Conservation (phyloP, 92 coral and sea anemone species). For the Chrysogorgia sp. region DNA sequence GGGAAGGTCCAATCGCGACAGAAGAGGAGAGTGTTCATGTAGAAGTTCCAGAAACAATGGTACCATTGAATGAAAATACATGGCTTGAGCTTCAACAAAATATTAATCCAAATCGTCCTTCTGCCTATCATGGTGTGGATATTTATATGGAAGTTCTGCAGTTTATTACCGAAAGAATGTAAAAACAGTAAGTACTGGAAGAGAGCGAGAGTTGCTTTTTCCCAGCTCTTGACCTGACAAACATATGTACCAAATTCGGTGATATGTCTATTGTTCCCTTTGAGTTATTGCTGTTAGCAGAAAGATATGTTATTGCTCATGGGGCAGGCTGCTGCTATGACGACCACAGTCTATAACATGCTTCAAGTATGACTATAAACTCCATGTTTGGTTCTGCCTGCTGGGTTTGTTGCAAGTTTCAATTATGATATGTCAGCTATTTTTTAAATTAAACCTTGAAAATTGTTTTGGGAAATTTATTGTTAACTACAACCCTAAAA, state of each 20-base stretch:
- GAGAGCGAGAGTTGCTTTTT: too few relatives aligned
- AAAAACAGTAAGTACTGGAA: not conserved
- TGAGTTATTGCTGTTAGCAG: too few relatives aligned
- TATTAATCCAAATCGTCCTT: not conserved
- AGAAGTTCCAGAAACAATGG: constrained; percentile 1
- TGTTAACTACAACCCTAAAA: too few relatives aligned
- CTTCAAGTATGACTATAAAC: not conserved
- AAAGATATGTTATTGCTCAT: not conserved
- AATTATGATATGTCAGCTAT: not conserved
- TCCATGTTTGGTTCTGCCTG: not conserved
- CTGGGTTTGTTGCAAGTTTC: not conserved
- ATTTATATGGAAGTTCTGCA: constrained; percentile 5
- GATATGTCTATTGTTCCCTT: too few relatives aligned
- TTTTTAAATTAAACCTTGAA: too few relatives aligned
- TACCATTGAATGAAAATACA: not conserved
- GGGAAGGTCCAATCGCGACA: not conserved
- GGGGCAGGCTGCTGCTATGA: constrained; percentile 3
- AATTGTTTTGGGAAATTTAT: too few relatives aligned
- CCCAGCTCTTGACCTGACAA: too few relatives aligned
- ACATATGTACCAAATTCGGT: too few relatives aligned
- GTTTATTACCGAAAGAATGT: constrained; percentile 12
- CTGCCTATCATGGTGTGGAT: not conserved
- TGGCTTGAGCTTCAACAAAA: not conserved
- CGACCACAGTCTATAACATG: not conserved
- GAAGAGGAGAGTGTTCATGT: not conserved